Percentiles rank a stretch among this genome's conserved stretches.
phyloP scores from a whole-genome alignment of 2,888 invertebrate genomes.

The Pegoplata infirma region DNA sequence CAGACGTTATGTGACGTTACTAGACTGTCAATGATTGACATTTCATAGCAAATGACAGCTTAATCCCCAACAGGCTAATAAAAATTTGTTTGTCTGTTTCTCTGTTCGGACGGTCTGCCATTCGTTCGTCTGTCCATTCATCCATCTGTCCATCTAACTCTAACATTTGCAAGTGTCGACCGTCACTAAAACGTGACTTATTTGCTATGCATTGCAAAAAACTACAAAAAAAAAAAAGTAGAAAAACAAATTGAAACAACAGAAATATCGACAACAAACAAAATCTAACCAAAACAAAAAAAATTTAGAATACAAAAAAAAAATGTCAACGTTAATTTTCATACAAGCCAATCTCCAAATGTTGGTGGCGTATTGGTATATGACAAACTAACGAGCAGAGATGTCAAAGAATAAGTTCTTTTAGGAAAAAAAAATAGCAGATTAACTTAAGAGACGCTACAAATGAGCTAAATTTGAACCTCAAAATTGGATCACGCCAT shows the following conservation, averaged over 20 bases:
- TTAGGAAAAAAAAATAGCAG: too few relatives aligned
- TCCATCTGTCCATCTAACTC: constrained; percentile 38
- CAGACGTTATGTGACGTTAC: constrained; percentile 63
- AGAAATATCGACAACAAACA: constrained; percentile 47
- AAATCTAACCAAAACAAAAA: constrained; percentile 37
- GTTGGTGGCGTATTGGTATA: constrained; percentile 37
- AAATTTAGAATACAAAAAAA: constrained; percentile 8
- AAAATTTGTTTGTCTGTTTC: constrained; percentile 58
- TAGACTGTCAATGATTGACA: constrained; percentile 64
- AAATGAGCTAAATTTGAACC: too few relatives aligned
- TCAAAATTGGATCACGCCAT: too few relatives aligned
- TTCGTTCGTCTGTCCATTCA: constrained; percentile 21
- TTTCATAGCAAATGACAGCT: constrained; percentile 65
- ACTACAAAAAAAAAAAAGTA: constrained; percentile 17
- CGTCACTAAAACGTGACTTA: constrained; percentile 61
- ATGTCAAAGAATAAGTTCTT: background rate
- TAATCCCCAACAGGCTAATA: constrained; percentile 62
- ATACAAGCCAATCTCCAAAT: constrained; percentile 58
- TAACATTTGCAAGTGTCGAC: constrained; percentile 63
- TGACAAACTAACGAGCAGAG: constrained; percentile 36
- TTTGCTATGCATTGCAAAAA: constrained; percentile 61
- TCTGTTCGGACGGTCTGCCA: background rate
- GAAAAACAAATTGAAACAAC: constrained; percentile 11
- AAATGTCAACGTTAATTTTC: constrained; percentile 59
- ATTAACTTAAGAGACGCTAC: too few relatives aligned